Conservation (phyloP, 2,113 vertebrate genomes). For the Ellobius talpinus region DNA sequence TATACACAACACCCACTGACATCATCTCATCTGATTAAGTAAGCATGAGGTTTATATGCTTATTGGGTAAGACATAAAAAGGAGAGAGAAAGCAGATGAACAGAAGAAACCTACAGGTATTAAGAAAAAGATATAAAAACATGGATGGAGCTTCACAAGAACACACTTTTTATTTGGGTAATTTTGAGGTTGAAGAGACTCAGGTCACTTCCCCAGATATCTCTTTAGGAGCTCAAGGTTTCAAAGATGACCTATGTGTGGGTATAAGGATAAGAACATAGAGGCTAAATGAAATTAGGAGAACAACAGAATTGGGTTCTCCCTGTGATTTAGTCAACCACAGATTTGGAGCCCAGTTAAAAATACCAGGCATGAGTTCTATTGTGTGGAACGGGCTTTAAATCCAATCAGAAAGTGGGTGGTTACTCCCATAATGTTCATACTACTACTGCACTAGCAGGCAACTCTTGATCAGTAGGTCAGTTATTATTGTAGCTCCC, state of each 20-base stretch:
- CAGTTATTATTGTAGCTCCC: background rate
- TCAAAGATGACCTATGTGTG: background rate
- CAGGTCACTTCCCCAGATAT: background rate
- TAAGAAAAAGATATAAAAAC: background rate
- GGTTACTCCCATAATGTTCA: background rate
- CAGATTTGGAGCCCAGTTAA: background rate
- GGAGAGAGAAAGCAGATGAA: background rate
- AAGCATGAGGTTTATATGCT: slow-evolving; percentile 40
- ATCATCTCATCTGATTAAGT: slow-evolving; percentile 26
- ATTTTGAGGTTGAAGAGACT: background rate
- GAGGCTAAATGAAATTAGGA: background rate
- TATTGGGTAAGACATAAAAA: background rate
- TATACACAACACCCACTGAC: background rate
- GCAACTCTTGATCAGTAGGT: background rate
- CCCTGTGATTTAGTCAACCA: background rate
- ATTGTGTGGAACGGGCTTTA: background rate
- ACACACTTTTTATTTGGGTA: background rate
- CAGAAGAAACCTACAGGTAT: background rate
- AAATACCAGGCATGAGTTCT: background rate
- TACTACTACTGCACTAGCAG: background rate
- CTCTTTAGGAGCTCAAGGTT: background rate
- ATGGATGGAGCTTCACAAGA: background rate
- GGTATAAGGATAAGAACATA: background rate
- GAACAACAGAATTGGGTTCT: background rate
- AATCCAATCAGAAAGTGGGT: background rate